These are phyloP conservation scores for Rhimphoctona megacephalus DNA, from an alignment of 2,888 invertebrate species.

Conservation along the genomic window DNA sequence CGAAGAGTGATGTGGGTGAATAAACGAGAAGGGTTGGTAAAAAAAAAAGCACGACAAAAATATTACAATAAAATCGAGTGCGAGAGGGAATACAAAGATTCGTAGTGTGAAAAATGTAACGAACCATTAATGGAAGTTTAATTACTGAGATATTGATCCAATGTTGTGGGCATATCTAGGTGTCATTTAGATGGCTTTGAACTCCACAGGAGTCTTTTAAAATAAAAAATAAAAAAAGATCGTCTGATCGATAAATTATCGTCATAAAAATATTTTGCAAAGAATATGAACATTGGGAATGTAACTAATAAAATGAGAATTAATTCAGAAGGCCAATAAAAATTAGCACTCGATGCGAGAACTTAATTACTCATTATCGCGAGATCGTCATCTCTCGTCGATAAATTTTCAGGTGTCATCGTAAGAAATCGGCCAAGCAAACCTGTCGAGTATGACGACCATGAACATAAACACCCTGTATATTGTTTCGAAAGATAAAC, in stretches of 20 bases:
- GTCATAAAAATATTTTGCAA: slow-evolving; percentile 18
- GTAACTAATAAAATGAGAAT: slow-evolving; percentile 6
- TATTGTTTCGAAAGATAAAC: neutral
- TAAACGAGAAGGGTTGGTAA: neutral
- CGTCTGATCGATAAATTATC: slow-evolving; percentile 35
- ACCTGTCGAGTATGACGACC: slow-evolving; percentile 4
- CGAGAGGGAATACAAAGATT: neutral
- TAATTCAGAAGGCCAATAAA: slow-evolving; percentile 2
- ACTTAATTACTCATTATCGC: slow-evolving; percentile 63
- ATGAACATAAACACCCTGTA: neutral
- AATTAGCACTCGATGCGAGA: slow-evolving; percentile 49
- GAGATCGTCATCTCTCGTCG: slow-evolving; percentile 35
- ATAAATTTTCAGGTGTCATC: slow-evolving; percentile 50
- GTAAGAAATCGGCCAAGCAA: neutral
- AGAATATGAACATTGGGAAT: neutral
- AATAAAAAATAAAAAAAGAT: slow-evolving; percentile 2
- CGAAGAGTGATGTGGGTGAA: neutral
- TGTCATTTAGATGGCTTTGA: slow-evolving; percentile 34
- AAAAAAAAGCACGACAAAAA: neutral
- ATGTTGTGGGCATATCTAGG: slow-evolving; percentile 14
- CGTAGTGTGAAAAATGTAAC: slow-evolving; percentile 14
- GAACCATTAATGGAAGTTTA: slow-evolving; percentile 31
- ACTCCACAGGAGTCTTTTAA: slow-evolving; percentile 34
- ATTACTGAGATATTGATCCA: slow-evolving; percentile 53
- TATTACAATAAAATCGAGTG: neutral